Evolutionary conservation across 2,113 vertebrate species (phyloP).

Genomic region (Notarius quadriscutis): DNA sequence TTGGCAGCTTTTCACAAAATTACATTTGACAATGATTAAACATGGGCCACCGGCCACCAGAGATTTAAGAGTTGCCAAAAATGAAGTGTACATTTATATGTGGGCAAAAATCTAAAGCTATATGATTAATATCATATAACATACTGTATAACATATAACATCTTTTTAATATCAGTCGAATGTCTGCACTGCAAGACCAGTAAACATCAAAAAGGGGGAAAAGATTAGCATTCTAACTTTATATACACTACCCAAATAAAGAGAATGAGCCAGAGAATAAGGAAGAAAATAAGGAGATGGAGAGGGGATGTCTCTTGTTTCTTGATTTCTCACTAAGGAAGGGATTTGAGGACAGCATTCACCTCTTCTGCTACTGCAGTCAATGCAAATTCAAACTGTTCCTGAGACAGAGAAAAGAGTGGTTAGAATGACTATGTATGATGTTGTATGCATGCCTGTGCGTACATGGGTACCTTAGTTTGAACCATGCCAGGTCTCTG

Average conservation of each 20-base stretch:
- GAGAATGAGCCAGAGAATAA: not conserved
- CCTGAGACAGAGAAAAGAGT: conserved; percentile 41
- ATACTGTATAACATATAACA: conserved; percentile 20
- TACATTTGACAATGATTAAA: not conserved
- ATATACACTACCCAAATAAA: conserved; percentile 17
- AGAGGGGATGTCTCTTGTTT: not conserved
- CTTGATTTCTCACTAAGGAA: conserved; percentile 48
- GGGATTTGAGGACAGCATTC: conserved; percentile 54
- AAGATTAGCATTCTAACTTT: conserved; percentile 7
- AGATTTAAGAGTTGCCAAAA: not conserved
- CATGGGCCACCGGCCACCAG: not conserved
- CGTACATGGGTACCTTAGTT: conserved; percentile 81
- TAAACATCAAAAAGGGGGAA: conserved; percentile 41
- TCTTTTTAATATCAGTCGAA: conserved; percentile 15
- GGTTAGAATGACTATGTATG: conserved; percentile 18
- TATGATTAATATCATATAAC: conserved; percentile 32
- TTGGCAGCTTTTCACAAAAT: not conserved
- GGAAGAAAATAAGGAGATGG: not conserved
- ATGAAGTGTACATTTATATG: conserved; percentile 29
- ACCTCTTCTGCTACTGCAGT: conserved; percentile 58
- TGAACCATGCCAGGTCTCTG: conserved; percentile 96
- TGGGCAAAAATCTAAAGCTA: conserved; percentile 35
- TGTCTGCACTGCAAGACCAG: conserved; percentile 10
- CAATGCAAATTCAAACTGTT: conserved; percentile 58
- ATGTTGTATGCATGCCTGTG: not conserved